These are phyloP conservation scores for Megalurothrips usitatus DNA, from an alignment of 2,888 invertebrate genomes.

Conservation along the genomic window DNA sequence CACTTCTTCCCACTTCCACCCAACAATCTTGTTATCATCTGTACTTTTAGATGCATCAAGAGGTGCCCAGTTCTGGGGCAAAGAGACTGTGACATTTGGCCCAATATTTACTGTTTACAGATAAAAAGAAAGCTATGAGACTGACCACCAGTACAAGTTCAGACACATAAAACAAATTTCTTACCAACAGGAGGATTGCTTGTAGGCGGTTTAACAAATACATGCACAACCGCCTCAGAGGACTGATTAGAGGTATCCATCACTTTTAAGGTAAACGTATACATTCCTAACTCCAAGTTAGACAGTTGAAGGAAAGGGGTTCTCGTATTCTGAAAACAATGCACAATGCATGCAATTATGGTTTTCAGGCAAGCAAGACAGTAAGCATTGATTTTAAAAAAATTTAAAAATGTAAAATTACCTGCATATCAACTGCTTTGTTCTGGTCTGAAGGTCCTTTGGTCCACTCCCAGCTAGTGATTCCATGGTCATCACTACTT, in stretches of 20 bases:
- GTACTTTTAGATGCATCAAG: conserved; percentile 76
- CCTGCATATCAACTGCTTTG: conserved; percentile 88
- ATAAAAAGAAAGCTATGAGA: conserved; percentile 30
- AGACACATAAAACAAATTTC: conserved; percentile 32
- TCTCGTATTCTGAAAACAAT: conserved; percentile 65
- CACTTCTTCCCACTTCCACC: conserved; percentile 79
- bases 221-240: conserved; percentile 81
- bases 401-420: conserved; percentile 37
- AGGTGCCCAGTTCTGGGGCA: conserved; percentile 75
- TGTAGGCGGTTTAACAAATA: conserved; percentile 86
- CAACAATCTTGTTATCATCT: conserved; percentile 78
- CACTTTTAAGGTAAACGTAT: conserved; percentile 87
- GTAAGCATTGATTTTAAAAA: not conserved
- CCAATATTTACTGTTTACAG: conserved; percentile 52
- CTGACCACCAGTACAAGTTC: not conserved
- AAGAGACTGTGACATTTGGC: conserved; percentile 61
- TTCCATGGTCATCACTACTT: conserved; percentile 90
- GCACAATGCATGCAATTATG: too few relatives aligned
- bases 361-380: too few relatives aligned
- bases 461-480: conserved; percentile 93
- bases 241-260: conserved; percentile 87
- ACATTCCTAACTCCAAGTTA: conserved; percentile 88
- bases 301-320: conserved; percentile 84
- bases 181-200: conserved; percentile 75
- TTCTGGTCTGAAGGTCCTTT: conserved; percentile 81